These are phyloP conservation scores for Monoplex corrugatus DNA, from an alignment of 2,888 invertebrate species.

Conservation along the genomic window DNA sequence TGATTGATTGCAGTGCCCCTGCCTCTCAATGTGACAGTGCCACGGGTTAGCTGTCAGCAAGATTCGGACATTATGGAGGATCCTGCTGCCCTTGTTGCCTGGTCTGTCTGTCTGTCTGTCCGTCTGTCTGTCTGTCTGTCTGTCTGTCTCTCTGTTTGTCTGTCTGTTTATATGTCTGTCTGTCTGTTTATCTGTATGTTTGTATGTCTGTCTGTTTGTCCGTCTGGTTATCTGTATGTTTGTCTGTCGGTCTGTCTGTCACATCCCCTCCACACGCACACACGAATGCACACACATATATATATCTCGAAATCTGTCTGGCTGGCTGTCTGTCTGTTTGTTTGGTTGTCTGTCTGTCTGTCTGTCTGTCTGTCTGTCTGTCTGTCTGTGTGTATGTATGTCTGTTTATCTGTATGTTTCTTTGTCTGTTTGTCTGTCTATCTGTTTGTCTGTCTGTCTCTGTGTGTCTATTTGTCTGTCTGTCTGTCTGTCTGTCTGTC, in stretches of 20 bases:
- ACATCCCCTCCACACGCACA: too few relatives aligned
- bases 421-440: too few relatives aligned
- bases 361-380: background rate
- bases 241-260: too few relatives aligned
- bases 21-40: constrained; percentile 32
- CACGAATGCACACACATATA: too few relatives aligned
- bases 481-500: too few relatives aligned
- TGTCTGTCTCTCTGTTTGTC: too few relatives aligned
- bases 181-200: background rate
- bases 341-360: too few relatives aligned
- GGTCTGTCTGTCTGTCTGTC: background rate
- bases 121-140: background rate
- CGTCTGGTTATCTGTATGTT: background rate
- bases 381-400: background rate
- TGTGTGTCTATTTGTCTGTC: too few relatives aligned
- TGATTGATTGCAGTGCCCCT: constrained; percentile 5
- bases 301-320: background rate
- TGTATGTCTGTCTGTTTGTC: background rate
- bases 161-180: background rate
- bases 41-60: constrained; percentile 36
- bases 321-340: background rate
- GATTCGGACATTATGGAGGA: background rate
- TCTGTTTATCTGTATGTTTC: background rate
- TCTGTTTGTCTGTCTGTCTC: too few relatives aligned
- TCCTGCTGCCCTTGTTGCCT: constrained; percentile 1